Evolutionary conservation across 2,888 invertebrate species (phyloP), one percentile per base, ranked within the genome.

Genomic region (Lasioglossum leucozonium): DNA sequence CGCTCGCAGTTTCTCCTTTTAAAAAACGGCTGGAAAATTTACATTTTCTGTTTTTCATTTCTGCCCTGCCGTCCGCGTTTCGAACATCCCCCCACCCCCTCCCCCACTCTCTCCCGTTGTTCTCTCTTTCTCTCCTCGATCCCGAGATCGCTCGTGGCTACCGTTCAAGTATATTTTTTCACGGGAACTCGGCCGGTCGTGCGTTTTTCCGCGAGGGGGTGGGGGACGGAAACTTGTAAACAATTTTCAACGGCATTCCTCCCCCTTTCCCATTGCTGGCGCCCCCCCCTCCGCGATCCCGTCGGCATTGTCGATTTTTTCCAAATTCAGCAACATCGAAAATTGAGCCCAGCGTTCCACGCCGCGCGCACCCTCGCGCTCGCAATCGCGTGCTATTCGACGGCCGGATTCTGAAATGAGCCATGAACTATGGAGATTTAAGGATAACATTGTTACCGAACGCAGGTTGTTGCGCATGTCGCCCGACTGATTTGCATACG

Each of bases 11-110:
- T 69, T 71, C 40, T 67, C 67, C 71, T 40, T 71, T 71, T 55
- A 40, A 77, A 69, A 77, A 51, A 13, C 71, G n/a, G n/a, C 51
- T 22, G 42, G n/a, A 26, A 65, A 65, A 74, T 65, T 74, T 73
- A 16, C 79, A 74, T 74, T 79, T 51, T 37, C 78, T 55, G 62
- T 44, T 62, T 72, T 72, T 72, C n/a, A 55, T 71, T 72, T 42
- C 13, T 30, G 11, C 34, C 8, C n/a, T 37, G 55, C 42, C 40
- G 10, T 37, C 11, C 67, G 34, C 67, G 67, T 67, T 67, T 4
- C 42, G 47, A 37, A 34, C 62, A 6, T 8, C 10, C 26, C n/a
- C 40, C 2, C 8, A 34, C 34, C 34, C 3, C n/a, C 4, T 5
- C 5, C 10, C 69, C 4, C 22, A 3, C 22, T 10, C 8, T 30